phyloP scores from a whole-genome alignment of 2,797 vertebrate species.

The Diceros bicornis region DNA sequence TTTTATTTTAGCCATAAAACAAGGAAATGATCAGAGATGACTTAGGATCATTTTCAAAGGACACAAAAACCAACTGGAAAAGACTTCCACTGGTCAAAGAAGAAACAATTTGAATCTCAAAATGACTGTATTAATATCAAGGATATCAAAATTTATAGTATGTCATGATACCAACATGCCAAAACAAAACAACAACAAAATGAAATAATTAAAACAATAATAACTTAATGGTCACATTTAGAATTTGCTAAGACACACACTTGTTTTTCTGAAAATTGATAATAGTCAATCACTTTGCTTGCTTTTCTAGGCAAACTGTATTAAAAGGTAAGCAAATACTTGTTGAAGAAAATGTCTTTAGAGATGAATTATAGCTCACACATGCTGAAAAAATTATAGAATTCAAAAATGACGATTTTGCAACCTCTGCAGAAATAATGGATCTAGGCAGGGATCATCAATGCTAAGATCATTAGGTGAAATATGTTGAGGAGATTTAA shows the following conservation, averaged over 20 bases:
- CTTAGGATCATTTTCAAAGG: neutral
- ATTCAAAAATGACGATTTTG: neutral
- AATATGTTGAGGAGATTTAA: neutral
- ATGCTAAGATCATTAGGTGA: neutral
- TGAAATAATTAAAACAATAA: neutral
- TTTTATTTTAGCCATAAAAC: neutral
- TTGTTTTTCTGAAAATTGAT: neutral
- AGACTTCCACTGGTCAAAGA: neutral
- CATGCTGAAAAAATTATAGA: neutral
- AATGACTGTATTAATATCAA: neutral
- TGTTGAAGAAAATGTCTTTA: neutral
- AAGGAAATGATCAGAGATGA: neutral
- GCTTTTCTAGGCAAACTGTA: neutral
- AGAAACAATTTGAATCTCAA: neutral
- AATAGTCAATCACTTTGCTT: neutral
- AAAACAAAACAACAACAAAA: neutral
- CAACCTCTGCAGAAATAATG: neutral
- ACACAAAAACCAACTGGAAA: neutral
- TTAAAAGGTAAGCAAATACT: neutral
- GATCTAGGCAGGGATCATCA: neutral
- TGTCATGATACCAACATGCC: neutral
- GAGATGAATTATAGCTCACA: neutral
- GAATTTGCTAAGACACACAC: neutral
- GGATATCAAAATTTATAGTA: neutral
- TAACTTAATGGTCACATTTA: neutral